phyloP scores from a whole-genome alignment of 2,113 vertebrate genomes.

The Pogonocichla stellata region DNA sequence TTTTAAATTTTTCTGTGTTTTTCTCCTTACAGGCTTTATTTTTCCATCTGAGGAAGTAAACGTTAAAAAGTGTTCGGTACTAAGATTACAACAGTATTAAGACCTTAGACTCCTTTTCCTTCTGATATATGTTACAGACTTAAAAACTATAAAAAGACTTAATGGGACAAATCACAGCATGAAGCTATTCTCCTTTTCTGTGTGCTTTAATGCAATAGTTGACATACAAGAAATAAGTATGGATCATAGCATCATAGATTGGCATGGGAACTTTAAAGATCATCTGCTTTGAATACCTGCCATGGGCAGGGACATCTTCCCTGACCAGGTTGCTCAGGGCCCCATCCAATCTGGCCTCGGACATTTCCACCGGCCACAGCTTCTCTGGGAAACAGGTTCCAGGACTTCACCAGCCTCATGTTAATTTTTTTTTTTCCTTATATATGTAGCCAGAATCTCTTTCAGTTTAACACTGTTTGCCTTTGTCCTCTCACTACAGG shows the following conservation, averaged over 20 bases:
- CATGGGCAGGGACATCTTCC: background rate
- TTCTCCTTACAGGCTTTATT: background rate
- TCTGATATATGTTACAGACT: background rate
- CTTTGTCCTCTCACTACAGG: background rate
- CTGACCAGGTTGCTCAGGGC: background rate
- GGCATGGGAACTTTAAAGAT: background rate
- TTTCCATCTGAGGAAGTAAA: background rate
- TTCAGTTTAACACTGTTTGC: background rate
- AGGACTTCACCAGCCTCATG: rapidly evolving
- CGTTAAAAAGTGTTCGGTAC: background rate
- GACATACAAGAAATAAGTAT: background rate
- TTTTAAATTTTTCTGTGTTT: background rate
- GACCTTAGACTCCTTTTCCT: background rate
- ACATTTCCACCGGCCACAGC: background rate
- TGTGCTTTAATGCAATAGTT: background rate
- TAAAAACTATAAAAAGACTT: background rate
- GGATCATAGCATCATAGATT: background rate
- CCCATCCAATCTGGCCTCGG: background rate
- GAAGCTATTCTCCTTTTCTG: background rate
- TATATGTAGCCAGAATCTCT: background rate
- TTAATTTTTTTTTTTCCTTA: background rate
- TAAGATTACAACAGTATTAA: background rate
- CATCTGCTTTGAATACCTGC: background rate
- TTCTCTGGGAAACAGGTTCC: background rate
- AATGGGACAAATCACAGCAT: background rate